These are phyloP conservation scores for Fabriciana adippe DNA, from an alignment of 2,888 invertebrate species.

Conservation along the genomic window DNA sequence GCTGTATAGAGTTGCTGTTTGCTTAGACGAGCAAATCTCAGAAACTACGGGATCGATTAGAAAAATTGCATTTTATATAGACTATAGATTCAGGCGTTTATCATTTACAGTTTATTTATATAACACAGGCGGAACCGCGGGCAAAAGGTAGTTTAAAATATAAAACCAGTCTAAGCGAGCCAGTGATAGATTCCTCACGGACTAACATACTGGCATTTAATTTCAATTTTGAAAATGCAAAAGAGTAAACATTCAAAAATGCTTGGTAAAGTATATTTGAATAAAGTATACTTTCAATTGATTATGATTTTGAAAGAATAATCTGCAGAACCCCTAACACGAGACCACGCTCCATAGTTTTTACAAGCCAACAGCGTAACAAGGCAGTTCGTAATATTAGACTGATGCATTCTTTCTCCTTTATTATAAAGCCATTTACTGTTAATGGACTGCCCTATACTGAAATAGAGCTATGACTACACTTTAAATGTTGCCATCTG, in stretches of 20 bases:
- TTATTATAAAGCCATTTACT: conserved; percentile 71
- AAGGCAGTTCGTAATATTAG: conserved; percentile 63
- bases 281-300: neutral
- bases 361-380: conserved; percentile 52
- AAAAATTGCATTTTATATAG: too few species aligned
- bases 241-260: neutral
- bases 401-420: conserved; percentile 68
- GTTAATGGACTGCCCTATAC: conserved; percentile 54
- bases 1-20: too few species aligned
- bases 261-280: neutral
- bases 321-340: neutral
- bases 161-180: neutral
- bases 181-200: too few species aligned
- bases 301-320: neutral
- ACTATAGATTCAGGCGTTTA: too few species aligned
- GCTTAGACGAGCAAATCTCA: too few species aligned
- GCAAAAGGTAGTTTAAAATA: neutral
- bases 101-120: too few species aligned
- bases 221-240: too few species aligned
- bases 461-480: conserved; percentile 31
- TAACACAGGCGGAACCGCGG: too few species aligned
- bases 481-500: conserved; percentile 8
- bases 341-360: conserved; percentile 16
- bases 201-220: too few species aligned
- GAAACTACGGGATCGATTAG: too few species aligned